Conservation (phyloP, 2,113 vertebrate species). For the Petrocephalus microphthalmus region DNA sequence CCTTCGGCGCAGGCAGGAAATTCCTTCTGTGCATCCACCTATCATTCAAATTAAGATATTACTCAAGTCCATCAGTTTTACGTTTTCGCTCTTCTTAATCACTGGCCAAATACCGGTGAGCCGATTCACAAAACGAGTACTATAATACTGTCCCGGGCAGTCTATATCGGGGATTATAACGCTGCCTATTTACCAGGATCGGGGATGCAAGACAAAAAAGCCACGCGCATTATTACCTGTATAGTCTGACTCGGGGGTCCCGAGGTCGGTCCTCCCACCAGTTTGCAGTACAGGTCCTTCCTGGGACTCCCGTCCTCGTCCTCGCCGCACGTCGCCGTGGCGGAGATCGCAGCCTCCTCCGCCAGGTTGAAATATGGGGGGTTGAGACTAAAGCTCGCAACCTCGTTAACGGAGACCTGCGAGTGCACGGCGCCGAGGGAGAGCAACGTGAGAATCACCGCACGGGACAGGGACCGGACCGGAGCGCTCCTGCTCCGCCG, state of each 20-base stretch:
- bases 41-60: neutral
- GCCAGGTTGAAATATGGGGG: constrained; percentile 88
- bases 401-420: constrained; percentile 32
- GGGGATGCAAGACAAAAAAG: neutral
- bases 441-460: constrained; percentile 22
- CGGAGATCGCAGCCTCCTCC: constrained; percentile 59
- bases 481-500: constrained; percentile 39
- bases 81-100: neutral
- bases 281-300: constrained; percentile 79
- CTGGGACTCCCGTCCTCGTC: constrained; percentile 53
- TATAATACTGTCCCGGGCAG: neutral
- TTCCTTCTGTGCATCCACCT: neutral
- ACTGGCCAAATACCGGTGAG: neutral
- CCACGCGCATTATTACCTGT: constrained; percentile 59
- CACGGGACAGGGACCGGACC: constrained; percentile 28
- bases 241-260: constrained; percentile 64
- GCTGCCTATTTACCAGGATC: neutral
- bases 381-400: constrained; percentile 63
- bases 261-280: constrained; percentile 74
- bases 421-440: constrained; percentile 5
- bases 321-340: constrained; percentile 84
- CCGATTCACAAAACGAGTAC: neutral
- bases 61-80: neutral
- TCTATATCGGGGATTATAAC: neutral
- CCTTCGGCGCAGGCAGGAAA: neutral